Percentiles rank a stretch among this genome's conserved stretches.
phyloP scores from a whole-genome alignment of 2,797 vertebrate species.

The Hapalemur alaotrensis region DNA sequence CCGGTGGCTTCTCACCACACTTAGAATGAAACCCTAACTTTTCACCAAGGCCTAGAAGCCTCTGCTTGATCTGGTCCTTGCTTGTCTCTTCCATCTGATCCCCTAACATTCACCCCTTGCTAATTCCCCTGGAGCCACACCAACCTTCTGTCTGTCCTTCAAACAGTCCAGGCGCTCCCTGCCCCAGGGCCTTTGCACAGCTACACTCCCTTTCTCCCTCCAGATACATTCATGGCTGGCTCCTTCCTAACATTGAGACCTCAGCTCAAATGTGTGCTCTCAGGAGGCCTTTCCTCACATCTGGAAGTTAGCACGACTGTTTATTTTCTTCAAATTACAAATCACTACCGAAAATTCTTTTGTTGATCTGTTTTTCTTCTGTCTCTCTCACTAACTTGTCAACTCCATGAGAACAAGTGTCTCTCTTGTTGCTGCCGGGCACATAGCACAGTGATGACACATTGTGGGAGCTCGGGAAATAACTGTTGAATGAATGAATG shows the following conservation, averaged over 20 bases:
- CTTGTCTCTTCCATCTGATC: not conserved
- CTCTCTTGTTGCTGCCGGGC: not conserved
- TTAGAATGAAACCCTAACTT: not conserved
- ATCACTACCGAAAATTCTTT: not conserved
- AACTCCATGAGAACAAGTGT: not conserved
- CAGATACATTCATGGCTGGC: not conserved
- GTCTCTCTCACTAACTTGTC: not conserved
- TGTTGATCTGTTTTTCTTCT: not conserved
- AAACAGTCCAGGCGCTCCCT: not conserved
- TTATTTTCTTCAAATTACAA: not conserved
- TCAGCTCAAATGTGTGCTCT: not conserved
- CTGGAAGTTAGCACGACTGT: not conserved
- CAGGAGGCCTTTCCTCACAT: not conserved
- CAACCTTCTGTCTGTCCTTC: not conserved
- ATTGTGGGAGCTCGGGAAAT: not conserved
- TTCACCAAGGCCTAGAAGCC: not conserved
- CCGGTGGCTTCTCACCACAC: not conserved
- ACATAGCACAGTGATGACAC: not conserved
- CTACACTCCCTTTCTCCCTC: not conserved
- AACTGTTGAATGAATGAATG: not conserved
- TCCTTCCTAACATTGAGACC: not conserved
- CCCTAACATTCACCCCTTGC: not conserved
- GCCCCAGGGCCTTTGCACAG: not conserved
- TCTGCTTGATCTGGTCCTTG: not conserved
- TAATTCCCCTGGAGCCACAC: not conserved